A percentile compares a stretch with the other conserved stretches of the same genome.
Evolutionary conservation across 2,888 invertebrate genomes (phyloP).

Genomic region (Emesis furor): DNA sequence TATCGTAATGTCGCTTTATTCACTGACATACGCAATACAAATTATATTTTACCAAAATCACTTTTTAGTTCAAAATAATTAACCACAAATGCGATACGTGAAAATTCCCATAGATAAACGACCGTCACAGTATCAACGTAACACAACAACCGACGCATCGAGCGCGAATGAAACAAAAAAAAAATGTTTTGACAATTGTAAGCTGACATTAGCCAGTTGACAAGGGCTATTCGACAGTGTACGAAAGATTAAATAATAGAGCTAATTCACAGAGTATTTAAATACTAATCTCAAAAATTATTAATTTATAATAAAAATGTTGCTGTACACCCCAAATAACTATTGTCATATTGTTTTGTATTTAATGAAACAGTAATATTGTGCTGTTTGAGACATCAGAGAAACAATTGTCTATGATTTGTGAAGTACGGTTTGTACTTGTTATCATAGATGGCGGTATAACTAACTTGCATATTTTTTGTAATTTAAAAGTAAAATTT

Average conservation of each 20-base stretch:
- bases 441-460: background rate
- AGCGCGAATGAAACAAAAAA: conserved; percentile 87
- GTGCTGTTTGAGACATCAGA: background rate
- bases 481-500: too few species aligned
- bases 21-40: conserved; percentile 88
- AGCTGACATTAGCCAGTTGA: background rate
- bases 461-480: background rate
- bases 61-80: conserved; percentile 82
- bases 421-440: background rate
- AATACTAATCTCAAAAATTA: too few species aligned
- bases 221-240: too few species aligned
- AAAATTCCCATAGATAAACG: conserved; percentile 88
- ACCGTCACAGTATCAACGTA: conserved; percentile 77
- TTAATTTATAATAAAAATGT: too few species aligned
- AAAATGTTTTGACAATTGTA: conserved; percentile 24
- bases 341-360: too few species aligned
- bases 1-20: conserved; percentile 86
- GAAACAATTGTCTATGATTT: background rate
- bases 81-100: conserved; percentile 86
- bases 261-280: background rate
- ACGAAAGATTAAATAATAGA: too few species aligned
- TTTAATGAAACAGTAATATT: too few species aligned
- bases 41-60: conserved; percentile 82
- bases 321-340: too few species aligned
- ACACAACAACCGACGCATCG: conserved; percentile 86